Conservation (phyloP, 2,888 invertebrate genomes). For the Tryphoninae sp. region DNA sequence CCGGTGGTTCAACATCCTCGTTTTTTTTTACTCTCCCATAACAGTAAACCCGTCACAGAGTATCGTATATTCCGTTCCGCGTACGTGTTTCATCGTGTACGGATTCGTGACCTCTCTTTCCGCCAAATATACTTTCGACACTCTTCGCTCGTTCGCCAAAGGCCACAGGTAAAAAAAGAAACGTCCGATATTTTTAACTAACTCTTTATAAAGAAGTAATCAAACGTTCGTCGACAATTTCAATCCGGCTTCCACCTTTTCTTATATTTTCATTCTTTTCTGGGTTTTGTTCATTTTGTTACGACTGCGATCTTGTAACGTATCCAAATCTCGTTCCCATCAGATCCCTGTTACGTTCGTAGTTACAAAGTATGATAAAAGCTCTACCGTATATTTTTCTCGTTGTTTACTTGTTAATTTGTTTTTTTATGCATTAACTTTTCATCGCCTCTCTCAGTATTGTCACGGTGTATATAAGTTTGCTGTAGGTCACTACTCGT, state of each 20-base stretch:
- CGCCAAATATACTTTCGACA: neutral
- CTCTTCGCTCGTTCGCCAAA: neutral
- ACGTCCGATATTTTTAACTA: neutral
- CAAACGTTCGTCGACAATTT: constrained; percentile 9
- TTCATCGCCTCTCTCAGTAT: neutral
- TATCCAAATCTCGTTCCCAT: neutral
- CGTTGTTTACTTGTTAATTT: neutral
- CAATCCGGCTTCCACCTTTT: neutral
- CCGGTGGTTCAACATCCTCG: neutral
- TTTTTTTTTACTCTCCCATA: constrained; percentile 29
- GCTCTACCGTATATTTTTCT: neutral
- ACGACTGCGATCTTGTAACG: too few relatives aligned
- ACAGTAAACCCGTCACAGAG: constrained; percentile 10
- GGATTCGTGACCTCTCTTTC: neutral
- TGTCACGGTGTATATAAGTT: neutral
- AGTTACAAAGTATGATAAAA: neutral
- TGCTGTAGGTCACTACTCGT: neutral
- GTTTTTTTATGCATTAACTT: neutral
- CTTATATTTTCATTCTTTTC: neutral
- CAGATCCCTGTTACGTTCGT: neutral
- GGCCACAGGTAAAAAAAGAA: neutral
- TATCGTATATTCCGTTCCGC: neutral
- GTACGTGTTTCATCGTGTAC: constrained; percentile 5
- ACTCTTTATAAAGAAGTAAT: neutral
- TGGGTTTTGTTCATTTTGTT: neutral